Evolutionary conservation across 2,888 invertebrate genomes (phyloP).

Genomic region (Caenorhabditis japonica): DNA sequence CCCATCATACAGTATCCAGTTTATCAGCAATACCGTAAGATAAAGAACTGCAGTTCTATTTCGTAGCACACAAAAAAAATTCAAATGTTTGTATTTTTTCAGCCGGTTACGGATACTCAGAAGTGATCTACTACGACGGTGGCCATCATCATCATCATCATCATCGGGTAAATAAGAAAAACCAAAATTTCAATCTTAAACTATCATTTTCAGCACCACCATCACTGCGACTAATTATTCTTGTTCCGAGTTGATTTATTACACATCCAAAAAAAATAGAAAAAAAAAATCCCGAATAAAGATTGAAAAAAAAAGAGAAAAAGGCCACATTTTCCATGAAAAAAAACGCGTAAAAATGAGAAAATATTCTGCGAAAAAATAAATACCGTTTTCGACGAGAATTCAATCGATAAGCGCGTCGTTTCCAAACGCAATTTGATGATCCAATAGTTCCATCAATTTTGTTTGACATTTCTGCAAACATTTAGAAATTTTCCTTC

Average conservation of each 20-base stretch:
- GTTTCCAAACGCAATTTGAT: slow-evolving; percentile 40
- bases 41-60: not conserved
- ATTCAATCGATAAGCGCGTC: slow-evolving; percentile 39
- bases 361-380: not conserved
- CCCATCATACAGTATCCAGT: slow-evolving; percentile 29
- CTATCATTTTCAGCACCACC: slow-evolving; percentile 31
- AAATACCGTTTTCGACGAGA: too few species aligned
- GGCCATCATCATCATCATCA: slow-evolving; percentile 42
- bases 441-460: slow-evolving; percentile 30
- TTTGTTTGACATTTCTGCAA: slow-evolving; percentile 38
- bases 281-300: too few species aligned
- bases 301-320: slow-evolving; percentile 4
- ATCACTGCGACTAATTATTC: slow-evolving; percentile 32
- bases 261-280: too few species aligned
- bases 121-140: slow-evolving; percentile 39
- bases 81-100: slow-evolving; percentile 3
- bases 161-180: slow-evolving; percentile 15
- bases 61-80: not conserved
- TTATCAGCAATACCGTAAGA: slow-evolving; percentile 39
- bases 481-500: not conserved
- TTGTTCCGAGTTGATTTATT: too few species aligned
- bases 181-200: not conserved
- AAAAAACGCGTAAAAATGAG: not conserved
- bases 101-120: slow-evolving; percentile 21
- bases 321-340: not conserved